Evolutionary conservation across 1,140 invertebrate species (phyloP).

Genomic region (Drosophila ironensis): DNA sequence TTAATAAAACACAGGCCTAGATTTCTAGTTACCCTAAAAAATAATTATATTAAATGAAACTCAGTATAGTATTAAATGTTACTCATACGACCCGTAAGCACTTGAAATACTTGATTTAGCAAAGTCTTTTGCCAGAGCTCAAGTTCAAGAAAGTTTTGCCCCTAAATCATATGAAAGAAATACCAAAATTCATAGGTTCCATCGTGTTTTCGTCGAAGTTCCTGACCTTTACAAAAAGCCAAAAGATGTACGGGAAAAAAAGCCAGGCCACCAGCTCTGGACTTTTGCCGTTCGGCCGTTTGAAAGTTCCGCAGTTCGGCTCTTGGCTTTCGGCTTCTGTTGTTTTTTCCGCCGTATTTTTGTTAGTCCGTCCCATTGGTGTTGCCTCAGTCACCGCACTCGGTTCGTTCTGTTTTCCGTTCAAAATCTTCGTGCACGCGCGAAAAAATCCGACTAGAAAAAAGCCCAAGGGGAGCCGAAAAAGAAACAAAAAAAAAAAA

Average conservation of each 20-base stretch:
- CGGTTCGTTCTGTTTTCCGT: slow-evolving; percentile 36
- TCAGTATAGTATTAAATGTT: too few relatives aligned
- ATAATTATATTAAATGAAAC: too few relatives aligned
- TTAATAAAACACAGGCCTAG: too few relatives aligned
- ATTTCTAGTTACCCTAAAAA: too few relatives aligned
- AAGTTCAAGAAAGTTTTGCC: too few relatives aligned
- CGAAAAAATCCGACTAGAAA: slow-evolving; percentile 28
- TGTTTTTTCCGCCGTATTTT: slow-evolving; percentile 17
- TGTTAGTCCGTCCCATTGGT: slow-evolving; percentile 42
- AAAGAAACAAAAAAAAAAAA: background rate
- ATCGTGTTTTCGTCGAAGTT: too few relatives aligned
- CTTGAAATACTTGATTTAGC: too few relatives aligned
- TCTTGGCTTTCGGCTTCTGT: slow-evolving; percentile 31
- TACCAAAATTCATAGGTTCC: too few relatives aligned
- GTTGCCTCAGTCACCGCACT: slow-evolving; percentile 51
- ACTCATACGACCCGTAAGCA: too few relatives aligned
- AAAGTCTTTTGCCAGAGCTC: too few relatives aligned
- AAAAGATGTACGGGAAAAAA: background rate
- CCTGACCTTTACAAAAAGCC: too few relatives aligned
- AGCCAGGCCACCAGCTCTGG: background rate
- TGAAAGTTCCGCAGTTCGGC: slow-evolving; percentile 12
- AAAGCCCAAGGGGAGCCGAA: background rate
- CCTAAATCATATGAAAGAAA: too few relatives aligned
- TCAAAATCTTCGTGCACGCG: slow-evolving; percentile 21
- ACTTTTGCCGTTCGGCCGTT: background rate